phyloP scores from a whole-genome alignment of 2,797 vertebrate genomes.

The Amniataba percoides region DNA sequence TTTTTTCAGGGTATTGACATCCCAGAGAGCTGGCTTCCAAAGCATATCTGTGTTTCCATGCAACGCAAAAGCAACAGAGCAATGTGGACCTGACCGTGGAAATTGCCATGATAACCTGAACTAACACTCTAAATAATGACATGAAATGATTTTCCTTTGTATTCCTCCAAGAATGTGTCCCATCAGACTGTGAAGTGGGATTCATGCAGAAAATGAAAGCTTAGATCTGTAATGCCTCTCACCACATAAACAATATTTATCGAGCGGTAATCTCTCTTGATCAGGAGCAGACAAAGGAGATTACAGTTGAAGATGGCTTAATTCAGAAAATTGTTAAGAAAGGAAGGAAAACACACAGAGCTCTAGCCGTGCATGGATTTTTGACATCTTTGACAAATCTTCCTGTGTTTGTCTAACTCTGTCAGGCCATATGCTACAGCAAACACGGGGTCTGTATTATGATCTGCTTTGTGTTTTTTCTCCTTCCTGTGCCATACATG shows the following conservation, averaged over 20 bases:
- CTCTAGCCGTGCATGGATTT: slow-evolving; percentile 68
- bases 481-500: slow-evolving; percentile 78
- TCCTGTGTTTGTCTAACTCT: slow-evolving; percentile 78
- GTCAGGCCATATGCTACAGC: slow-evolving; percentile 80
- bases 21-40: slow-evolving; percentile 61
- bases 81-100: slow-evolving; percentile 77
- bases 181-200: slow-evolving; percentile 76
- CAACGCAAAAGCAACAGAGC: slow-evolving; percentile 69
- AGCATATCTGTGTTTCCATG: slow-evolving; percentile 77
- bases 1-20: slow-evolving; percentile 78
- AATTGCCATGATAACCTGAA: slow-evolving; percentile 83
- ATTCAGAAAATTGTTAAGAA: slow-evolving; percentile 74
- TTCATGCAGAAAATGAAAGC: slow-evolving; percentile 77
- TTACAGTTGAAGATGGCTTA: slow-evolving; percentile 80
- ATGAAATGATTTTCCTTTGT: slow-evolving; percentile 81
- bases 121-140: slow-evolving; percentile 82
- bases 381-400: slow-evolving; percentile 82
- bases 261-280: slow-evolving; percentile 83
- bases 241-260: slow-evolving; percentile 81
- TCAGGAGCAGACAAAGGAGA: slow-evolving; percentile 83
- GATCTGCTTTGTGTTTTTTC: slow-evolving; percentile 82
- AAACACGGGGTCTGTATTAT: slow-evolving; percentile 73
- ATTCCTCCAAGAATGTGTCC: slow-evolving; percentile 76
- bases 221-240: slow-evolving; percentile 70
- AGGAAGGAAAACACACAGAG: slow-evolving; percentile 57